Base-by-base conservation (phyloP, 2,888 invertebrate genomes). In the Amblyjoppa proteus region DNA sequence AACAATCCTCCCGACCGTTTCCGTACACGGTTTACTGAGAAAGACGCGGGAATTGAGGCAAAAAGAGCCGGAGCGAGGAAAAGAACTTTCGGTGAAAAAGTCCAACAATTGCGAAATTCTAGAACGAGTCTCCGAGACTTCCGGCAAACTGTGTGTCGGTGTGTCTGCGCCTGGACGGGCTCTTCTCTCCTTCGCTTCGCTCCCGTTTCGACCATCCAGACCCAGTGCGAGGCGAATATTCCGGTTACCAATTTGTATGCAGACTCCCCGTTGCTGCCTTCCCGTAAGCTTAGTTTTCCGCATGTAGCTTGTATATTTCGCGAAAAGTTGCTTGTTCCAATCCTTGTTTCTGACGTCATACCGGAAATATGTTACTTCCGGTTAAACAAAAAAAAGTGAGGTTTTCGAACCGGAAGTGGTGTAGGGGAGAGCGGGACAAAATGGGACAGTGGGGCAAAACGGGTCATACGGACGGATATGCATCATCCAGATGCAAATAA, bases 21-120 rank as follows among this genome's bases (percentile, higher is more conserved):
- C 64, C 64, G 58, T 61, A 61, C 64, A 75, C 75, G 68, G 31
- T 75, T 75, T 64, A 31, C 75, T 64, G 41, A 28, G 20, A 78
- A 69, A 69, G 69, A 56, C 64, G 61, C 31, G 28, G 41, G 49
- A 20, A 56, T 41, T 28, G 69, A 53, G 70, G 56, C 20, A 68
- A 53, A 68, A 66, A 66, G 64, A 56, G 56, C n/a, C 38, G 53
- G 28, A 53, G 38, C 53, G 41, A 58, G 73, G 25, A 34, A 45
- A 73, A 16, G 41, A 84, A 87, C 77, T 87, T 80, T 70, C 45
- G 34, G 80, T 70, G 66, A 41, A 56, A 87, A 75, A 82, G 80
- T 80, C 77, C 31, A 82, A 87, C 82, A 79, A 84, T 87, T 76
- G 28, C 28, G 76, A 73, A 64, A 81, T 86, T 64, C 64, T 77